phyloP scores from a whole-genome alignment of 2,113 vertebrate species.

The Neopipo cinnamomea region DNA sequence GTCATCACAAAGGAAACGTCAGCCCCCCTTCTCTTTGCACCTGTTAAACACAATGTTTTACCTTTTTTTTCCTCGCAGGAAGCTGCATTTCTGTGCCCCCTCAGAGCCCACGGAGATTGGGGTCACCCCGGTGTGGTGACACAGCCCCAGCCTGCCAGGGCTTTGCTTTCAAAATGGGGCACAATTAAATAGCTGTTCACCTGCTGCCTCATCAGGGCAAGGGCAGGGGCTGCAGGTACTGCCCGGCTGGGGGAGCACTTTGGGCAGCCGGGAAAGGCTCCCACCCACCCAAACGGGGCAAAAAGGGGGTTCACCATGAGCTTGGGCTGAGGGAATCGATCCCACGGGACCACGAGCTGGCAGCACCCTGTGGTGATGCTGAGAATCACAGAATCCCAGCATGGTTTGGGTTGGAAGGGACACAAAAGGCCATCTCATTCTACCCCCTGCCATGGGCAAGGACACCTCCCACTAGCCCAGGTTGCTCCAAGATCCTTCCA shows the following conservation, averaged over 20 bases:
- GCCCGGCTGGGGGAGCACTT: not conserved
- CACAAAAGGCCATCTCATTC: not conserved
- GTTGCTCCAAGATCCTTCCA: not conserved
- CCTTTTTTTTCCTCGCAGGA: not conserved
- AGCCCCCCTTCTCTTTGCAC: too few relatives aligned
- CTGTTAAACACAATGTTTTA: not conserved
- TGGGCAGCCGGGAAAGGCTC: not conserved
- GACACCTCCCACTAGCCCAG: not conserved
- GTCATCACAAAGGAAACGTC: not conserved
- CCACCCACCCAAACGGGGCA: not conserved
- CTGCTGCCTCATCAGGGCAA: not conserved
- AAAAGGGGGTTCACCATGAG: not conserved
- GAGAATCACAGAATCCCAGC: not conserved
- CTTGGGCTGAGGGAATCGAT: rapidly evolving
- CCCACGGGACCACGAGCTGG: not conserved
- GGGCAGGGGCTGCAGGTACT: not conserved
- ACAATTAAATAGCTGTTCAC: not conserved
- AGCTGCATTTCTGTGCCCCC: not conserved
- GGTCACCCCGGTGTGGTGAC: rapidly evolving
- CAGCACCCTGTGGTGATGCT: not conserved
- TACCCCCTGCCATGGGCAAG: not conserved
- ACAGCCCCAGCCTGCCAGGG: not conserved
- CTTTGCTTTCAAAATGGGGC: not conserved
- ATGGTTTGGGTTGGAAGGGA: not conserved
- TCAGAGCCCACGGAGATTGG: rapidly evolving